Evolutionary conservation across 2,113 vertebrate species (phyloP).

Genomic region (Carettochelys insculpta): DNA sequence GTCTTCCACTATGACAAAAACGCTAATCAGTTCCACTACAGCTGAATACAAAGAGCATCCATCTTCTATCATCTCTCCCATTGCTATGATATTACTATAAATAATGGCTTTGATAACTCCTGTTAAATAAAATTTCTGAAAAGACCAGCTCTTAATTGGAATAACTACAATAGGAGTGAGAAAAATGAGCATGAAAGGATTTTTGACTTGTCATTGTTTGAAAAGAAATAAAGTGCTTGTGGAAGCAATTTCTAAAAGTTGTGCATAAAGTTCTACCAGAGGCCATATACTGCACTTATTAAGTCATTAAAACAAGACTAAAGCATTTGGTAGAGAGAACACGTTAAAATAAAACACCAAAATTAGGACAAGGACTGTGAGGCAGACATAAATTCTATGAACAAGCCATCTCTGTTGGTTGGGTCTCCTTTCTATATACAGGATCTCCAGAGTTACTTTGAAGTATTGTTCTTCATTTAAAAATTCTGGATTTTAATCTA

Average conservation of each 20-base stretch:
- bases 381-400: neutral
- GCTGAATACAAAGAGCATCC: constrained; percentile 7
- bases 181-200: neutral
- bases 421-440: neutral
- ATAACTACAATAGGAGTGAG: accelerated
- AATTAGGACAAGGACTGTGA: neutral
- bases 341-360: neutral
- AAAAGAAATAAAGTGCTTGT: accelerated
- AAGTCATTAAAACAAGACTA: neutral
- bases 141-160: neutral
- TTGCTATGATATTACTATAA: neutral
- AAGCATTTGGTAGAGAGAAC: accelerated
- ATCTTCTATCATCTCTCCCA: neutral
- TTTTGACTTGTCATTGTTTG: accelerated
- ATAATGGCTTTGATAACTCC: neutral
- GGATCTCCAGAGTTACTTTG: neutral
- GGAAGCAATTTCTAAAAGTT: accelerated
- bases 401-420: accelerated
- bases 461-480: neutral
- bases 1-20: neutral
- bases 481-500: neutral
- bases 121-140: accelerated
- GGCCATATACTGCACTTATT: accelerated
- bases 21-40: neutral
- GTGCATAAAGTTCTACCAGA: neutral